Percentiles rank a stretch among this genome's conserved stretches.
Evolutionary conservation across 2,888 invertebrate genomes (phyloP).

Genomic region (Athripsodes cinereus): DNA sequence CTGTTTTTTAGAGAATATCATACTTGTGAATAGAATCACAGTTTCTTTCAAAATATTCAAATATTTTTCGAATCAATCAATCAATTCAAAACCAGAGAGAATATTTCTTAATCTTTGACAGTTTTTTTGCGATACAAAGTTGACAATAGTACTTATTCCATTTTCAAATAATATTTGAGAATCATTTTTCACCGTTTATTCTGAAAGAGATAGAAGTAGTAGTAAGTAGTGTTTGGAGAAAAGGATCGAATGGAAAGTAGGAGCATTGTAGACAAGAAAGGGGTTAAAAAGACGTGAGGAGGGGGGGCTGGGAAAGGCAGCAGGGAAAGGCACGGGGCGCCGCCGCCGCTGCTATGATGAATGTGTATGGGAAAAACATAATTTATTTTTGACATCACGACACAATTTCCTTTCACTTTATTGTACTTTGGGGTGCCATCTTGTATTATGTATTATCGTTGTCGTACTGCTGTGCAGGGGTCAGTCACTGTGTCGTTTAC

Average conservation of each 20-base stretch:
- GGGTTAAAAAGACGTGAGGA: not conserved
- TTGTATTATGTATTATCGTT: conserved; percentile 4
- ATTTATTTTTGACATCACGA: conserved; percentile 19
- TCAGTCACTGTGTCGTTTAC: no score
- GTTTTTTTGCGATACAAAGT: no score
- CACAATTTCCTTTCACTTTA: conserved; percentile 18
- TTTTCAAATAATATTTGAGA: no score
- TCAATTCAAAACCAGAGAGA: no score
- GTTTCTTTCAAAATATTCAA: no score
- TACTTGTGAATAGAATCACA: no score
- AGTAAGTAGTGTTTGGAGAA: not conserved
- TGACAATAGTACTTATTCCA: no score
- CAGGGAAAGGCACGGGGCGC: not conserved
- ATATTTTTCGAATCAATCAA: no score
- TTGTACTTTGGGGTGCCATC: conserved; percentile 17
- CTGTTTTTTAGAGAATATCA: no score
- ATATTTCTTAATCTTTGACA: no score
- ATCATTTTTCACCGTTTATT: no score
- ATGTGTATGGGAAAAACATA: conserved; percentile 15
- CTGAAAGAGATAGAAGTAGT: not conserved
- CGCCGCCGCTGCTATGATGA: conserved; percentile 7
- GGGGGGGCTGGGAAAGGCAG: not conserved
- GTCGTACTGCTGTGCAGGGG: no score
- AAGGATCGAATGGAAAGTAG: not conserved
- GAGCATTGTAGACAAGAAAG: not conserved